These are phyloP conservation scores for Phenacoccus solenopsis DNA, from an alignment of 1,140 invertebrate genomes.

Conservation along the genomic window DNA sequence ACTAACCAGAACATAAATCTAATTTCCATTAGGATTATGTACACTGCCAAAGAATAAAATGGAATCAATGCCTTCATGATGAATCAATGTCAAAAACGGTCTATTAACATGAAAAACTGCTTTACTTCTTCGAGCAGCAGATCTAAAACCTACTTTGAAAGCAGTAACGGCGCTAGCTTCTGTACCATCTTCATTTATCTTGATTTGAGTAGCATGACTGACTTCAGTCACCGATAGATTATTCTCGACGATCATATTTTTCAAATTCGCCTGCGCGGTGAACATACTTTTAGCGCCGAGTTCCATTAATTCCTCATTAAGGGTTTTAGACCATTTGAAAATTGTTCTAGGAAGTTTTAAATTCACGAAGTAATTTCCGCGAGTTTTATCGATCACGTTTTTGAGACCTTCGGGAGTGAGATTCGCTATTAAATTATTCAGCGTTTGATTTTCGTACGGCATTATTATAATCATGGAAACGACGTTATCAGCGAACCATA, in stretches of 20 bases:
- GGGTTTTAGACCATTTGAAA: neutral
- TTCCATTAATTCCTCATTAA: neutral
- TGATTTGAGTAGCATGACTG: neutral
- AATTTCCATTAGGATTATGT: neutral
- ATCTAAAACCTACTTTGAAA: no score
- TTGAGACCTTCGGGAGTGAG: neutral
- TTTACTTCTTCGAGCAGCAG: neutral
- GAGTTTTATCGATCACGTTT: neutral
- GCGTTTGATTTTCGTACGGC: neutral
- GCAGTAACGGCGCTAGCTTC: neutral
- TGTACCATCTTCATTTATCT: neutral
- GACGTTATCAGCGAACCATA: neutral
- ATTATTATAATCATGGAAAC: neutral
- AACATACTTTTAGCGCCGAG: neutral
- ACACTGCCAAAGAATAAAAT: neutral
- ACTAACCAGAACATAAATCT: no score
- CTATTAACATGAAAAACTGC: neutral
- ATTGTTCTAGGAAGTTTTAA: neutral
- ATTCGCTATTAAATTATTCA: neutral
- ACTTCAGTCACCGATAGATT: neutral
- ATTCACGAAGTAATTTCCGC: neutral
- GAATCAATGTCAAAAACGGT: neutral
- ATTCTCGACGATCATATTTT: neutral
- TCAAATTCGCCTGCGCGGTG: neutral
- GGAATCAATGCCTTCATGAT: neutral